phyloP scores from a whole-genome alignment of 2,797 vertebrate species.

The Atherinosoma microstoma region DNA sequence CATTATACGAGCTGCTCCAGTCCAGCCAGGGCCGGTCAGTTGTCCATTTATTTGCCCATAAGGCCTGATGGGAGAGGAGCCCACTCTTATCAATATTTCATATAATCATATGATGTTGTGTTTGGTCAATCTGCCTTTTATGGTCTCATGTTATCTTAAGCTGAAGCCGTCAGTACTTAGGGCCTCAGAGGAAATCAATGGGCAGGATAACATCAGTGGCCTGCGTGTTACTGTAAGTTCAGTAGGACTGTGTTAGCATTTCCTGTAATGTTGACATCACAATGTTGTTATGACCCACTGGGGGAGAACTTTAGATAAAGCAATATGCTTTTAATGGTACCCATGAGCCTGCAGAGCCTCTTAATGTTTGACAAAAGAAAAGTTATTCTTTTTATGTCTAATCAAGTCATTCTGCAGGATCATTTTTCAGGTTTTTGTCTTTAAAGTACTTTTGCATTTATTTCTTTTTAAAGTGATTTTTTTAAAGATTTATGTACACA shows the following conservation, averaged over 20 bases:
- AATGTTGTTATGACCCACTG: constrained; percentile 66
- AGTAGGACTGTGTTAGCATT: constrained; percentile 75
- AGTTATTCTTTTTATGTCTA: constrained; percentile 15
- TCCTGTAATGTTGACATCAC: constrained; percentile 83
- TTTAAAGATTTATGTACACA: neutral
- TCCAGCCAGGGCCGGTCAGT: constrained; percentile 65
- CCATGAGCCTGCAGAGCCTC: constrained; percentile 37
- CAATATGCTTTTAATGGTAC: constrained; percentile 62
- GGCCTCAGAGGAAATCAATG: constrained; percentile 78
- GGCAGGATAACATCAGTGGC: constrained; percentile 77
- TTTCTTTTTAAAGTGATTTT: neutral
- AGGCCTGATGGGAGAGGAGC: constrained; percentile 74
- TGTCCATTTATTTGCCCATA: constrained; percentile 73
- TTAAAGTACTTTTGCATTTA: neutral
- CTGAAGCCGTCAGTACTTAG: constrained; percentile 78
- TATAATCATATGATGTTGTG: constrained; percentile 78
- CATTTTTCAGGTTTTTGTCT: neutral
- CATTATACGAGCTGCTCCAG: constrained; percentile 43
- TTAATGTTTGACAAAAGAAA: constrained; percentile 49
- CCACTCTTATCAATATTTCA: constrained; percentile 82
- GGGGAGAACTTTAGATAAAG: constrained; percentile 53
- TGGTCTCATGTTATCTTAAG: constrained; percentile 76
- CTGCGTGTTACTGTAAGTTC: constrained; percentile 80
- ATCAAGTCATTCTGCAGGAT: neutral
- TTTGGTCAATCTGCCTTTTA: constrained; percentile 80